These are phyloP conservation scores for Parazoanthus darwini DNA, from an alignment of 92 coral and sea anemone species.

Conservation along the genomic window DNA sequence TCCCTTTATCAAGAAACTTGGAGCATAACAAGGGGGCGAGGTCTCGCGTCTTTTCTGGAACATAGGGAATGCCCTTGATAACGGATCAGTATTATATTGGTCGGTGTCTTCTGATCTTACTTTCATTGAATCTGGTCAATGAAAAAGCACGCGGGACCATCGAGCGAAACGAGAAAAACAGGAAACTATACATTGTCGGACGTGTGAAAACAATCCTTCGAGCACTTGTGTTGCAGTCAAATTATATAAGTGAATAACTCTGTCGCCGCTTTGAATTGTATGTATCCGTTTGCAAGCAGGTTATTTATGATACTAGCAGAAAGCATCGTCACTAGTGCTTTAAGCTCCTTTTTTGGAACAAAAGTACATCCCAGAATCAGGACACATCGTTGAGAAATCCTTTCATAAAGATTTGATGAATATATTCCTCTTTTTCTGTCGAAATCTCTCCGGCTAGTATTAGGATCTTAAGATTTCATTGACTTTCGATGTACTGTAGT, in stretches of 20 bases:
- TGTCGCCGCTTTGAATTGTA: no score
- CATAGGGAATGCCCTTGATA: background rate
- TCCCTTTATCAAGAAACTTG: background rate
- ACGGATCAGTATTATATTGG: background rate
- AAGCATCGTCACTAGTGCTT: background rate
- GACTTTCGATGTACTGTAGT: no score
- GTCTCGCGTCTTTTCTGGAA: background rate
- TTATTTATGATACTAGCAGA: no score
- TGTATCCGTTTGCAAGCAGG: background rate
- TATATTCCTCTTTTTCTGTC: background rate
- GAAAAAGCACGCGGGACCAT: background rate
- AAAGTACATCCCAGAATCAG: background rate
- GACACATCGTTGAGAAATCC: no score
- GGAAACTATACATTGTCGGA: background rate
- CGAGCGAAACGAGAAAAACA: background rate
- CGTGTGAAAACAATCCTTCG: background rate
- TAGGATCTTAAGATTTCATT: no score
- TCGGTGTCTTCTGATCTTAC: background rate
- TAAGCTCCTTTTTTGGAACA: background rate
- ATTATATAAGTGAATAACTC: no score
- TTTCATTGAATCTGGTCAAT: background rate
- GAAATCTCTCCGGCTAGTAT: background rate
- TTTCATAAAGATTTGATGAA: no score
- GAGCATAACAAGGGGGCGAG: background rate
- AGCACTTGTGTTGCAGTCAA: background rate